These are phyloP conservation scores for Taurulus bubalis DNA, from an alignment of 2,113 vertebrate genomes.

Conservation along the genomic window DNA sequence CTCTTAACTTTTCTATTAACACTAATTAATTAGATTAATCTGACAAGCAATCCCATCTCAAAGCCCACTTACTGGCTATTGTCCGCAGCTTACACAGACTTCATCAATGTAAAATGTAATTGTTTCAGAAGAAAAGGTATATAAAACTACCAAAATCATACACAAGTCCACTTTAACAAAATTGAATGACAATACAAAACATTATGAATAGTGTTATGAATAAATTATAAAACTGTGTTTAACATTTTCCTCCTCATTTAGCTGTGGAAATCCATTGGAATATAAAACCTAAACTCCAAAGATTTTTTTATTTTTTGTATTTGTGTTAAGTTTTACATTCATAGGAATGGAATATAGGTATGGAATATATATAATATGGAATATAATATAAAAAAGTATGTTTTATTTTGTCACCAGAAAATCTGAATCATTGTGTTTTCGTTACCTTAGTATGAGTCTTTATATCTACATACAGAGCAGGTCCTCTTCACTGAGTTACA, in stretches of 20 bases:
- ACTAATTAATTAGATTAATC: slow-evolving; percentile 5
- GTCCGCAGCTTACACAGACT: background rate
- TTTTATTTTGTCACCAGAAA: background rate
- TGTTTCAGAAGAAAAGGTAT: background rate
- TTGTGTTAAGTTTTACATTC: background rate
- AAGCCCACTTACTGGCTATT: background rate
- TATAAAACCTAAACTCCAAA: background rate
- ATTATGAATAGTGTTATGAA: background rate
- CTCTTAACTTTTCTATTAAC: slow-evolving; percentile 11
- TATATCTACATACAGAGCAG: background rate
- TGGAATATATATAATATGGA: background rate
- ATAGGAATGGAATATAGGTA: no score
- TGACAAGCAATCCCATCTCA: background rate
- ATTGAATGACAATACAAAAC: background rate
- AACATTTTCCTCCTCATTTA: background rate
- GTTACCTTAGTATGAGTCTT: background rate
- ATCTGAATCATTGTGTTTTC: background rate
- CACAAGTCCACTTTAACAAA: background rate
- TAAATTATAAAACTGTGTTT: background rate
- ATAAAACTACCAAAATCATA: background rate
- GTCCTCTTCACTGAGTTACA: background rate
- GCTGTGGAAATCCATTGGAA: background rate
- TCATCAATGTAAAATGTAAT: background rate
- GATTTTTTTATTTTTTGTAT: background rate
- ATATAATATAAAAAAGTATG: background rate